Base-by-base conservation (phyloP, 1,140 invertebrate species). In the Chironomus striatipennis region DNA sequence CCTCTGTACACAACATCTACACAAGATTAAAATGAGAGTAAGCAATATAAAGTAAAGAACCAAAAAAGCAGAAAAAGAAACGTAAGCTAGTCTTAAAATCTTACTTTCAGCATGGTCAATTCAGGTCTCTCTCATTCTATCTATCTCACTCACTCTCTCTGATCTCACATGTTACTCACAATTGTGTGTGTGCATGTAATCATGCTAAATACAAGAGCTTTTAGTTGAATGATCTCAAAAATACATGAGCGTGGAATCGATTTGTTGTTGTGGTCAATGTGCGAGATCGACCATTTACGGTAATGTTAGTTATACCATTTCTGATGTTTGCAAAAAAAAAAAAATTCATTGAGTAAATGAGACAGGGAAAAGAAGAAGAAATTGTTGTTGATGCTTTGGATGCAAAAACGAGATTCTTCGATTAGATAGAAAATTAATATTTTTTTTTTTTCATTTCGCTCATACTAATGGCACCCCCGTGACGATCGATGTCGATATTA, bases 261-360 rank as follows among this genome's bases (percentile, higher is more conserved):
- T 57, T n/a, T 57, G 47, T 57, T 57, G 8, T 57, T 57, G n/a
- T 57, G 47, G 47, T 57, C 47, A 57, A 57, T 57, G 47, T 57
- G 47, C 47, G 47, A 57, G 47, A 57, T 57, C 47, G 47, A 57
- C 47, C 47, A 57, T 57, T 57, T 57, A 57, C 47, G 47, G 47
- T 57, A 57, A 57, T 57, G 47, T 57, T 57, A 57, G 47, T 57
- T 57, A 57, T 57, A 57, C 47, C 47, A 57, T 57, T 57, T 57
- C 4, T 57, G n/a, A 57, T 57, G n/a, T 57, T 57, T 12, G n/a
- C 12, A 57, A 57, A n/a, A 12, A 57, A 57, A n/a, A 57, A 15
- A 57, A n/a, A 15, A 34, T 34, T 34, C 24, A 34, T 34, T 34
- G 24, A 34, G 1, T 34, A 34, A 34, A 34, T 34, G 24, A 57